phyloP scores from a whole-genome alignment of 2,888 invertebrate species.

The Polietes domitor region DNA sequence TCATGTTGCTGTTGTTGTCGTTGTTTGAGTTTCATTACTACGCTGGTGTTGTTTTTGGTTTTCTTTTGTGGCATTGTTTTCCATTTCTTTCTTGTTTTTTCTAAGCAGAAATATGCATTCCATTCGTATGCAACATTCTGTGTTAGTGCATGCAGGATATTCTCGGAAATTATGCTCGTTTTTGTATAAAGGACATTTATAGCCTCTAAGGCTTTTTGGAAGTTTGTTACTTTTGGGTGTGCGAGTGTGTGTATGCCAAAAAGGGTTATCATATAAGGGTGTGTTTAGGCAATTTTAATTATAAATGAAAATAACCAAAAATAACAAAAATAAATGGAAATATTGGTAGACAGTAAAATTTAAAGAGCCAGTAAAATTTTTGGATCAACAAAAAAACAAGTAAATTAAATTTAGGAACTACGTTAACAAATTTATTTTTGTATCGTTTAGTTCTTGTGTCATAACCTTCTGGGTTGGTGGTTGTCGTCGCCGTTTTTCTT shows the following conservation, averaged over 20 bases:
- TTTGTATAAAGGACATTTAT: neutral
- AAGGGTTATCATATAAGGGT: too few species aligned
- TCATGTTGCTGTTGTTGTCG: neutral
- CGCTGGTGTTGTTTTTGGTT: neutral
- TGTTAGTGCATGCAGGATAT: neutral
- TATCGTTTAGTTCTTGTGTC: too few species aligned
- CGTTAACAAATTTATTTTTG: too few species aligned
- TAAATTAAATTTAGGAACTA: too few species aligned
- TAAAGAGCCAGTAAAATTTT: too few species aligned
- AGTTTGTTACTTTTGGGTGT: conserved; percentile 2
- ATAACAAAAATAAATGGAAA: too few species aligned
- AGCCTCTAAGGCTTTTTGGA: neutral
- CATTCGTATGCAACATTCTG: neutral
- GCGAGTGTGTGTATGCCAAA: neutral
- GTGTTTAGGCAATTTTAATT: too few species aligned
- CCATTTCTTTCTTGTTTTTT: neutral
- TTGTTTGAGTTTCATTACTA: neutral
- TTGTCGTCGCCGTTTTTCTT: neutral
- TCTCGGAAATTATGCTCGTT: neutral
- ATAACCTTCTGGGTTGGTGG: too few species aligned
- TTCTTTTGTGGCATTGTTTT: neutral
- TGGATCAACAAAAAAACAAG: too few species aligned
- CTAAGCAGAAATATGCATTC: neutral
- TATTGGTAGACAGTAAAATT: too few species aligned
- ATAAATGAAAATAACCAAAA: too few species aligned